Conservation (phyloP, 2,797 vertebrate genomes). For the Phylloscopus collybita region DNA sequence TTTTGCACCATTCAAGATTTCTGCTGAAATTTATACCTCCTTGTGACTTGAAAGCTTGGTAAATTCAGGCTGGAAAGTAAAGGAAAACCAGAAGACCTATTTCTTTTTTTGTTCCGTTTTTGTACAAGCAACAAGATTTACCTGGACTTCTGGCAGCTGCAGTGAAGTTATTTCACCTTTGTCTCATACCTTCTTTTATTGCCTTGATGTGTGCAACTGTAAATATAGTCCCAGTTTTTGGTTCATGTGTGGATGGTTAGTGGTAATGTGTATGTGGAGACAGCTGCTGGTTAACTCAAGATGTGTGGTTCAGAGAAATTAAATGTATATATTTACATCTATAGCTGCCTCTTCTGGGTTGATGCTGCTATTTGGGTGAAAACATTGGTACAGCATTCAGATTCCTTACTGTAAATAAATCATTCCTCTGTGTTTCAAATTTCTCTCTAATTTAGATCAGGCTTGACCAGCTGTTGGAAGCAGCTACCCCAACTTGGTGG, state of each 20-base stretch:
- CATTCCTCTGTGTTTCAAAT: neutral
- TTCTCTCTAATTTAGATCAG: neutral
- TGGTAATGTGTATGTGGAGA: neutral
- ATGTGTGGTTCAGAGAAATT: neutral
- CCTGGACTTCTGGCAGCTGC: neutral
- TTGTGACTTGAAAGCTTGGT: neutral
- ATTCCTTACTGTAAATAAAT: neutral
- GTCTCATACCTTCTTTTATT: neutral
- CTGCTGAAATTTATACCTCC: neutral
- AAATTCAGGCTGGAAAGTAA: neutral
- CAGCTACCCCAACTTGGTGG: neutral
- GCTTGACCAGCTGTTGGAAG: neutral
- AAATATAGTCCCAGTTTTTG: neutral
- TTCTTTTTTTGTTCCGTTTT: neutral
- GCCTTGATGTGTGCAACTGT: neutral
- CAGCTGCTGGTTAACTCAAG: neutral
- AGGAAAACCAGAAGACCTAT: accelerated
- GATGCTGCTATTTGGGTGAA: neutral
- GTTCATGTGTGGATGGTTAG: neutral
- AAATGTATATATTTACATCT: neutral
- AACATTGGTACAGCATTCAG: neutral
- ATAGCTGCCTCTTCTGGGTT: neutral
- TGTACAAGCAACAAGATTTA: neutral
- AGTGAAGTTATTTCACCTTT: neutral
- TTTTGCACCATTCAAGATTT: neutral